Evolutionary conservation across 2,113 vertebrate species (phyloP), one percentile per base, ranked within the genome.

Genomic region (Galbula dea): DNA sequence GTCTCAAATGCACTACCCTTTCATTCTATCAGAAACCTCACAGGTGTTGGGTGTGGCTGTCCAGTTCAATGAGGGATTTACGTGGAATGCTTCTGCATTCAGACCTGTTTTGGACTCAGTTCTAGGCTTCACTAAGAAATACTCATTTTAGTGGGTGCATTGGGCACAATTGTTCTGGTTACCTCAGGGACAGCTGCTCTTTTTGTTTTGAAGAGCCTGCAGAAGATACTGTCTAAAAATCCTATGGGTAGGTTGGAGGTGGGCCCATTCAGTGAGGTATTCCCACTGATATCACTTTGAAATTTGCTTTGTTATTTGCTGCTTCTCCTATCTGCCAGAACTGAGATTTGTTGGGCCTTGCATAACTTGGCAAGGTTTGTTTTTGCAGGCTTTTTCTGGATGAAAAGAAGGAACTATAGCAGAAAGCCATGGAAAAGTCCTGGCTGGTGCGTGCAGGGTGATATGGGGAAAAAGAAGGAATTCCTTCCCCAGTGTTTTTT

Each of bases 301-400:
- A 93, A 95, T 66, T 83, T 34, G 36, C 55, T 87, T 73, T 69
- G 29, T 75, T 94, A 71, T 94, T 93, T 91, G 66, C 59, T 61
- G 94, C 65, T 57, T 55, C 59, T 88, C 59, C 65, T 80, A 59
- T 63, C 78, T 94, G 93, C 78, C 91, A 88, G 63, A 69, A 51
- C 0, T 62, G 54, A 92, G 84, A 92, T 94, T 76, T 90, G 74
- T 62, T 79, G 83, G 77, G 41, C 90, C 71, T 91, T 95, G 78
- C 89, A 83, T 80, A 94, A 96, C 69, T 83, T 17, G 0, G 49
- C 69, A 36, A 94, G 92, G 76, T 88, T 93, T 95, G 93, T 86
- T 94, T 94, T 90, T 94, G 88, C 89, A 95, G 55, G 67, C 29
- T 88, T 85, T 87, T 86, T 77, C 84, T 89, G 94, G 67, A 85